A percentile compares a stretch with the other conserved stretches of the same genome.
phyloP scores from a whole-genome alignment of 1,140 invertebrate species.

The Cotesia vestalis region DNA sequence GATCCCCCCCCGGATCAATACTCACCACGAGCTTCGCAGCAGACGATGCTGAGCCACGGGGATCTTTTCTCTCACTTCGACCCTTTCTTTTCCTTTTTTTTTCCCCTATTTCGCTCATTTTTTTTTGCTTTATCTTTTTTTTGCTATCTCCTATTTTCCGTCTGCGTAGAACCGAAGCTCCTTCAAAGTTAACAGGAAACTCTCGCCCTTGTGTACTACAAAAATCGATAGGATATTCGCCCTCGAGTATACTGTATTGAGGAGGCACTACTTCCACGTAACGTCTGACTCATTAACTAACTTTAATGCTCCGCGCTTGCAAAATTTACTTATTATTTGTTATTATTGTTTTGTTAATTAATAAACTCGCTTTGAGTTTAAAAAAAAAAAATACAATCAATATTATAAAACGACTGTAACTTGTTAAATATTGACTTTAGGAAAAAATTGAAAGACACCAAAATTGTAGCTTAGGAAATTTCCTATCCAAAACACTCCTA shows the following conservation, averaged over 20 bases:
- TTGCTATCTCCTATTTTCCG: slow-evolving; percentile 20
- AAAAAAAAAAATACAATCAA: no score
- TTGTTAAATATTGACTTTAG: no score
- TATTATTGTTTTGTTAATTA: background rate
- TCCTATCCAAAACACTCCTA: no score
- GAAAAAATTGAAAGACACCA: no score
- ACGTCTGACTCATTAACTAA: slow-evolving; percentile 32
- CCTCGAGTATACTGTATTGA: slow-evolving; percentile 2
- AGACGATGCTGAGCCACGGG: slow-evolving; percentile 31
- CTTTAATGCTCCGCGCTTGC: slow-evolving; percentile 19
- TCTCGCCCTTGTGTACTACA: slow-evolving; percentile 8
- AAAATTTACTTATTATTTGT: slow-evolving; percentile 24
- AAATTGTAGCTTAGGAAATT: no score
- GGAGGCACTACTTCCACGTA: slow-evolving; percentile 10
- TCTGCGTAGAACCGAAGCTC: slow-evolving; percentile 20
- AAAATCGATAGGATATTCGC: slow-evolving; percentile 36
- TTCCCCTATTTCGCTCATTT: background rate
- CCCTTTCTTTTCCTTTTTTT: slow-evolving; percentile 13
- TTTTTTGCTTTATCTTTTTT: slow-evolving; percentile 3
- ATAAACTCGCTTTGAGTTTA: background rate
- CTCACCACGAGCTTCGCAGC: slow-evolving; percentile 34
- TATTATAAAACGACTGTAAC: no score
- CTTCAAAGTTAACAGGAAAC: slow-evolving; percentile 35
- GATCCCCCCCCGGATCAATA: slow-evolving; percentile 55
- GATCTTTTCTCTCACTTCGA: slow-evolving; percentile 25